Percentiles rank a stretch among this genome's conserved stretches.
These are phyloP conservation scores for Ptilonorhynchus violaceus DNA, from an alignment of 2,113 vertebrate species.

Conservation along the genomic window DNA sequence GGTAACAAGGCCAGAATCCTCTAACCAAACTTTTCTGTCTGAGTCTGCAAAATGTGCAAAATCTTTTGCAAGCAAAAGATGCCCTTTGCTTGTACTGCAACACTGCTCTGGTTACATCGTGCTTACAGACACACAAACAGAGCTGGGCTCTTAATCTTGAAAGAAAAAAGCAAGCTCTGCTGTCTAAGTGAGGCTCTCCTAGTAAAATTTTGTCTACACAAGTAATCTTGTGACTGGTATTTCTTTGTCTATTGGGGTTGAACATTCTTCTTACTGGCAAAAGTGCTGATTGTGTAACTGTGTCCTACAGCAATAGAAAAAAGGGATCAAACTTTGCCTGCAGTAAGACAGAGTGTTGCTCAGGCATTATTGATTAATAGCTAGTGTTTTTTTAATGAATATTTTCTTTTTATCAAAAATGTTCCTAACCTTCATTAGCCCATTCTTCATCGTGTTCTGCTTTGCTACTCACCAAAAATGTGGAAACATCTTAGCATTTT, in stretches of 20 bases:
- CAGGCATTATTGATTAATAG: not conserved
- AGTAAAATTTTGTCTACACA: not conserved
- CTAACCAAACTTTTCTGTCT: not conserved
- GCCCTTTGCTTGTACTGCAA: not conserved
- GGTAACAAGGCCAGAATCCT: not conserved
- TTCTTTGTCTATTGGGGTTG: not conserved
- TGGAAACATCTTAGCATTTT: not conserved
- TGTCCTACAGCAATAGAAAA: not conserved
- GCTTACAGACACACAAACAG: not conserved
- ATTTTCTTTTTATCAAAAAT: not conserved
- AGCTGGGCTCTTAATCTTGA: not conserved
- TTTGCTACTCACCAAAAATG: not conserved
- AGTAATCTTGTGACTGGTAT: not conserved
- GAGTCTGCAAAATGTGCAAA: no score
- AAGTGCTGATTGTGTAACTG: not conserved
- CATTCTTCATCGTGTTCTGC: not conserved
- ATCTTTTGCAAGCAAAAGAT: no score
- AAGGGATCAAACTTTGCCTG: not conserved
- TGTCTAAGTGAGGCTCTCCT: not conserved
- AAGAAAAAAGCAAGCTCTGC: not conserved
- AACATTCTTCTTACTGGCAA: not conserved
- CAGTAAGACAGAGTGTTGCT: not conserved
- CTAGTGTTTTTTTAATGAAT: not conserved
- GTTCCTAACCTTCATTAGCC: not conserved
- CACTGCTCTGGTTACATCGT: not conserved